These are phyloP conservation scores for human (Homo sapiens) DNA, from an alignment of 2,113 vertebrate genomes.

Conservation along the genomic window GRCh38 chr7:30241001-30241500, in stretches of 20 bases:
- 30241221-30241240: accelerated
- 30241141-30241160: background rate
- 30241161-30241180: background rate
- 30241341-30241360: background rate
- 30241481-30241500: background rate
- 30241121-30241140: background rate
- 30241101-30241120: background rate
- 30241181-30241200: background rate
- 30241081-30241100: background rate
- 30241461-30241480: background rate
- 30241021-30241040: background rate
- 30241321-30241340: background rate
- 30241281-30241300: background rate
- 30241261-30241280: background rate
- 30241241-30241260: background rate
- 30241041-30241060: background rate
- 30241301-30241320: background rate
- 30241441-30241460: background rate
- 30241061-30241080: background rate
- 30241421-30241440: background rate
- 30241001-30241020: background rate
- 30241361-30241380: background rate
- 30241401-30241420: background rate
- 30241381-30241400: background rate
- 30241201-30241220: background rate